Conservation (phyloP, 1,140 invertebrate genomes). For the Uloborus diversus region DNA sequence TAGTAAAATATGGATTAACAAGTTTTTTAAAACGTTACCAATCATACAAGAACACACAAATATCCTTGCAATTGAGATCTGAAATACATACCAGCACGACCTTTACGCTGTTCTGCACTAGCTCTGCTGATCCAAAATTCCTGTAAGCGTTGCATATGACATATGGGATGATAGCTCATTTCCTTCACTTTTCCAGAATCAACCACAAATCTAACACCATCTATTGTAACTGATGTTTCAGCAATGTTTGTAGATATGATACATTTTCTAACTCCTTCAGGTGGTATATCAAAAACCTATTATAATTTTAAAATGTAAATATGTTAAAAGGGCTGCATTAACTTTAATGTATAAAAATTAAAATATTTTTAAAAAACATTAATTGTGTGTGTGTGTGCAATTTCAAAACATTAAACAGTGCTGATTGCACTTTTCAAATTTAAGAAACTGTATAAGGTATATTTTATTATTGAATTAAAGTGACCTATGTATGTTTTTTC, state of each 20-base stretch:
- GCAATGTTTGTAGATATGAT: constrained; percentile 99
- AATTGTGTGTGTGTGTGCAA: too few species aligned
- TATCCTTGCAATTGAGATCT: not conserved
- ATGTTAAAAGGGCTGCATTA: not conserved
- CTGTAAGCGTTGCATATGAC: constrained; percentile 86
- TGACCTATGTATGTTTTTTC: too few species aligned
- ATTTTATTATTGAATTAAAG: too few species aligned
- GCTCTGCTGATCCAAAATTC: constrained; percentile 98
- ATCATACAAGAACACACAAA: too few species aligned
- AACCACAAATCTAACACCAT: constrained; percentile 96
- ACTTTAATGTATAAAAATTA: too few species aligned
- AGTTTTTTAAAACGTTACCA: too few species aligned
- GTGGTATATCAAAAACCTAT: constrained; percentile 95
- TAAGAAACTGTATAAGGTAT: too few species aligned
- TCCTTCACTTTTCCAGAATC: constrained; percentile 98
- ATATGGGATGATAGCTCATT: constrained; percentile 91
- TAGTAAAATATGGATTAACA: too few species aligned
- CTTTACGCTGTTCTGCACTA: constrained; percentile 96
- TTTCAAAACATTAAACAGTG: too few species aligned
- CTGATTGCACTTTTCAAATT: too few species aligned
- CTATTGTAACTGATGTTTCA: constrained; percentile 98
- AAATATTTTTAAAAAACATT: too few species aligned
- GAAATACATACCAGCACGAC: constrained; percentile 77
- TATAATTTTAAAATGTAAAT: not conserved
- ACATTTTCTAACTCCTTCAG: constrained; percentile 93